A percentile compares a stretch with the other conserved stretches of the same genome.
These are phyloP conservation scores for Sphecodes monilicornis DNA, from an alignment of 2,888 invertebrate genomes.

Conservation along the genomic window DNA sequence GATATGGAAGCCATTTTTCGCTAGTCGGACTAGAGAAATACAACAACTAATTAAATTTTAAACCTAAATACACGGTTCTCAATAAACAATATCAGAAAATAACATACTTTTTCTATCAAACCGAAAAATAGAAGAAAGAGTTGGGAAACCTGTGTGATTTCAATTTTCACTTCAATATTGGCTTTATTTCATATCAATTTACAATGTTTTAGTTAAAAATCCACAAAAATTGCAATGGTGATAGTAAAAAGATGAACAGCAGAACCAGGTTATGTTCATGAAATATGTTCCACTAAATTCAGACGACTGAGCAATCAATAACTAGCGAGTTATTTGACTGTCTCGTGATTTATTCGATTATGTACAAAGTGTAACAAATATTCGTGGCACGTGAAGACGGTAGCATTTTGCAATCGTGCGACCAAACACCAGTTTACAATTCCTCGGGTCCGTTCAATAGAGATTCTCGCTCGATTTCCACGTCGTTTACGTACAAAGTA, in stretches of 20 bases:
- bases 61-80: neutral
- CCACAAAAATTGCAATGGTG: neutral
- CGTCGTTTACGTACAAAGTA: constrained; percentile 75
- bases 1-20: constrained; percentile 35
- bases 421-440: neutral
- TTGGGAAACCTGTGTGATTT: neutral
- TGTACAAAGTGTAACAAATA: constrained; percentile 49
- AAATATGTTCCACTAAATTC: neutral
- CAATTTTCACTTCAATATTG: neutral
- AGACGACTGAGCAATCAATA: constrained; percentile 3
- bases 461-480: constrained; percentile 74
- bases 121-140: neutral
- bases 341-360: constrained; percentile 22
- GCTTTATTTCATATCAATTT: neutral
- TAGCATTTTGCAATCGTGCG: neutral
- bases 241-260: neutral
- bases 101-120: neutral
- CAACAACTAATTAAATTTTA: neutral
- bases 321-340: neutral
- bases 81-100: neutral
- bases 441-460: constrained; percentile 28
- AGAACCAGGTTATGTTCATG: neutral
- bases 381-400: constrained; percentile 29
- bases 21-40: neutral
- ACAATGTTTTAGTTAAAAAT: neutral